Conservation (phyloP, 2,888 invertebrate species). For the Glyphotaelius pellucidus region DNA sequence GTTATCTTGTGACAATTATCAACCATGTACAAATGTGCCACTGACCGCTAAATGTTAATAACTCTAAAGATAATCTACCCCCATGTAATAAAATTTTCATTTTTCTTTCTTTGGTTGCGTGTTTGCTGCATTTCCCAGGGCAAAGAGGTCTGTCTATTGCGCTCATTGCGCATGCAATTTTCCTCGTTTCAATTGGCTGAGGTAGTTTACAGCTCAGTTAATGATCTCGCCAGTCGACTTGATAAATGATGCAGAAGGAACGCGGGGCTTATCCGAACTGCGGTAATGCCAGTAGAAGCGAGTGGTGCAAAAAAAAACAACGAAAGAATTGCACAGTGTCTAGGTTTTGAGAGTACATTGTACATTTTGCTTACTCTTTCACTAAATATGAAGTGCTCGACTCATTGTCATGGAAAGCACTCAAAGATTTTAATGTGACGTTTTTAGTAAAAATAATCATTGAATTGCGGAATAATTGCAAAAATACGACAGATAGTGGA, state of each 20-base stretch:
- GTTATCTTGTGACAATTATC: no score
- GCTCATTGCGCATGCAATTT: not conserved
- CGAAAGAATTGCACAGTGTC: not conserved
- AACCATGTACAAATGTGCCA: no score
- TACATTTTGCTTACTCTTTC: not conserved
- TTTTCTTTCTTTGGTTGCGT: not conserved
- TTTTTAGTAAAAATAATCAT: not conserved
- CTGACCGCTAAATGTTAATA: not conserved
- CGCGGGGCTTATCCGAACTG: not conserved
- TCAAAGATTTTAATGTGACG: not conserved
- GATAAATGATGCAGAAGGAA: conserved; percentile 22
- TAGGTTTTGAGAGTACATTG: not conserved
- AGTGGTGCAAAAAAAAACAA: not conserved
- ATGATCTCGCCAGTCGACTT: not conserved
- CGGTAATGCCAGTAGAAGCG: not conserved
- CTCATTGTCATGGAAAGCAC: not conserved
- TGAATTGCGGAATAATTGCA: not conserved
- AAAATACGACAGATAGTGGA: not conserved
- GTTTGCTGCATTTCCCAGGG: not conserved
- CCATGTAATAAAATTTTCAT: not conserved
- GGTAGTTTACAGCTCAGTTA: conserved; percentile 4
- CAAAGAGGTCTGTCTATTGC: not conserved
- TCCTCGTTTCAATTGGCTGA: not conserved
- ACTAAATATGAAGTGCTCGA: not conserved
- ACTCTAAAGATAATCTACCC: not conserved